phyloP scores from a whole-genome alignment of 2,888 invertebrate species.

The Heterodera filipjevi region DNA sequence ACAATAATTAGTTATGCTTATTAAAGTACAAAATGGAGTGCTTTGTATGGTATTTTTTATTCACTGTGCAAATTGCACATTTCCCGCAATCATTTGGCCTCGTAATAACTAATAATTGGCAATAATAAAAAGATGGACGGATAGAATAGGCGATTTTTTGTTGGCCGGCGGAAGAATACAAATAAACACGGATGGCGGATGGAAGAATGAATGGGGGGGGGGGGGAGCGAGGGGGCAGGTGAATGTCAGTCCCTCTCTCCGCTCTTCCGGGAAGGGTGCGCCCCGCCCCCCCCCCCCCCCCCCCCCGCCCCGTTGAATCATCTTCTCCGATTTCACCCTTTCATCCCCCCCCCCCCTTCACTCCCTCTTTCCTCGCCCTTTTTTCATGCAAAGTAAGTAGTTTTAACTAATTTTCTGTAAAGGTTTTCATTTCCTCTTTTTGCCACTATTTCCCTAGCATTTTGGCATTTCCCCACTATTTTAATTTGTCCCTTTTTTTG shows the following conservation, averaged over 20 bases:
- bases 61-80: not conserved
- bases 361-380: not conserved
- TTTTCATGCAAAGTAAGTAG: too few relatives aligned
- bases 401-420: too few relatives aligned
- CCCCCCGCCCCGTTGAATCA: not conserved
- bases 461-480: not conserved
- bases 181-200: not conserved
- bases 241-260: not conserved
- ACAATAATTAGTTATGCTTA: too few relatives aligned
- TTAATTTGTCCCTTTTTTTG: too few relatives aligned
- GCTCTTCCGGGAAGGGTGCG: not conserved
- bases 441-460: not conserved
- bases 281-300: not conserved
- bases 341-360: not conserved
- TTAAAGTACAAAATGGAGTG: too few relatives aligned
- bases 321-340: slow-evolving; percentile 13
- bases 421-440: not conserved
- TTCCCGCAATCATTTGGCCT: not conserved
- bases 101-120: not conserved
- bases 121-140: not conserved
- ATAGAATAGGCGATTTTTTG: not conserved
- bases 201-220: not conserved
- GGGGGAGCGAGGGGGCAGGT: not conserved
- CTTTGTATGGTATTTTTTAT: too few relatives aligned
- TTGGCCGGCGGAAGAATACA: not conserved